Percentiles rank a stretch among this genome's conserved stretches.
phyloP scores from a whole-genome alignment of 1,140 invertebrate genomes.

The Drosophila mayri region DNA sequence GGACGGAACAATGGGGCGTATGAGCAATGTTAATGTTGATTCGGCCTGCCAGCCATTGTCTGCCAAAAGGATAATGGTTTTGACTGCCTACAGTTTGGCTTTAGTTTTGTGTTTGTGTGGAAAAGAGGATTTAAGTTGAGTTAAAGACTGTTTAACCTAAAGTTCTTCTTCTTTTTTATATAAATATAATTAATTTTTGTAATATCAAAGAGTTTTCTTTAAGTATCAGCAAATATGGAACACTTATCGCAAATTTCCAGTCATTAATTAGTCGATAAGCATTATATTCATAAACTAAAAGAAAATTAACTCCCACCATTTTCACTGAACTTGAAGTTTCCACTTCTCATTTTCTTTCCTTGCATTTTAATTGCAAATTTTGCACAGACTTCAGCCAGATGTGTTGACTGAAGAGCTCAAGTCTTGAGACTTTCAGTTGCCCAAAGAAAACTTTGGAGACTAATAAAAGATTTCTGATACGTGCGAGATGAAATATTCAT shows the following conservation, averaged over 20 bases:
- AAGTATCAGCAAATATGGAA: no score
- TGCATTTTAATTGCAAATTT: slow-evolving; percentile 58
- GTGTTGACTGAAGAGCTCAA: slow-evolving; percentile 56
- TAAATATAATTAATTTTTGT: neutral
- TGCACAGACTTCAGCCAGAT: slow-evolving; percentile 28
- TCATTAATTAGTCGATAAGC: slow-evolving; percentile 23
- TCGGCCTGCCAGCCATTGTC: slow-evolving; percentile 22
- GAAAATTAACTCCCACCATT: neutral
- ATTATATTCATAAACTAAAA: slow-evolving; percentile 4
- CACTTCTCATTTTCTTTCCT: slow-evolving; percentile 1
- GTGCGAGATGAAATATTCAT: slow-evolving; percentile 75
- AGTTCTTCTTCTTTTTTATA: neutral
- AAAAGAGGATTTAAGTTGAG: neutral
- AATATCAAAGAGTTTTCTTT: neutral
- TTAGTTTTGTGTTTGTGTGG: neutral
- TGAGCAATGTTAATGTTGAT: slow-evolving; percentile 50
- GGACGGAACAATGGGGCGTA: slow-evolving; percentile 51
- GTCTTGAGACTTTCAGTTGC: slow-evolving; percentile 41
- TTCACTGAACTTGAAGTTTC: slow-evolving; percentile 11
- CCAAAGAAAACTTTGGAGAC: slow-evolving; percentile 55
- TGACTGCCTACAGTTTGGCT: slow-evolving; percentile 1
- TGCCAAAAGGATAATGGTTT: slow-evolving; percentile 36
- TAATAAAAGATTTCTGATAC: slow-evolving; percentile 56
- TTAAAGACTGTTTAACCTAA: neutral
- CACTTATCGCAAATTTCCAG: neutral